These are phyloP conservation scores for Cotesia glomerata DNA, from an alignment of 1,140 invertebrate genomes.

Conservation along the genomic window DNA sequence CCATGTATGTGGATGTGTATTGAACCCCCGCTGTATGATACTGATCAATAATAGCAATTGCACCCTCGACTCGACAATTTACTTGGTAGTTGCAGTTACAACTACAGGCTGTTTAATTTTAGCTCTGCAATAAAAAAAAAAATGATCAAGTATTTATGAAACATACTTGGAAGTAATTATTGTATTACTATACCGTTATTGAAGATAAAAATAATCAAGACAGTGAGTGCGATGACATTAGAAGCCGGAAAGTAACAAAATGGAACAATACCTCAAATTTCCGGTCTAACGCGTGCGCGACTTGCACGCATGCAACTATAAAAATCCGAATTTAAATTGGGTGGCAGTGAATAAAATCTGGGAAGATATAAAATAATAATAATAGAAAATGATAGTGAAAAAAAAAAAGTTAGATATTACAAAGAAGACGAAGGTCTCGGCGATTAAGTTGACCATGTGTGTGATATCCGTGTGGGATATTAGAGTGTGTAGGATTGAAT, in stretches of 20 bases:
- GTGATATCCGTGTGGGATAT: neutral
- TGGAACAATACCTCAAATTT: conserved; percentile 11
- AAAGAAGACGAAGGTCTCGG: neutral
- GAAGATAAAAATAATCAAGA: too few relatives aligned
- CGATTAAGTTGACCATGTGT: neutral
- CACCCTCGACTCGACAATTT: neutral
- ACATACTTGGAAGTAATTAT: too few relatives aligned
- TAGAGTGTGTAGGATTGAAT: neutral
- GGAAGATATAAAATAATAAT: conserved; percentile 2
- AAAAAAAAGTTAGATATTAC: neutral
- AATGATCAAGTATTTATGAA: too few relatives aligned
- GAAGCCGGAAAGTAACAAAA: conserved; percentile 6
- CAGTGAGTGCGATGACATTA: neutral
- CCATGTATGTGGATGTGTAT: neutral
- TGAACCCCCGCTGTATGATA: neutral
- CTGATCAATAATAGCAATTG: conserved; percentile 3
- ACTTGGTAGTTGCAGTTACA: neutral
- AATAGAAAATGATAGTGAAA: conserved; percentile 2
- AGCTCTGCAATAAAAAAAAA: conserved; percentile 5
- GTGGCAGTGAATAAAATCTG: conserved; percentile 15
- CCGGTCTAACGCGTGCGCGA: neutral
- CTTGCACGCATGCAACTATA: neutral
- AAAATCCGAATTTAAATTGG: conserved; percentile 33
- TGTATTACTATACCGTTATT: too few relatives aligned
- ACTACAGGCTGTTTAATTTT: too few relatives aligned